Percentiles rank a stretch among this genome's conserved stretches.
Conservation (phyloP, 2,797 vertebrate genomes). For the Acanthurus lineatus region DNA sequence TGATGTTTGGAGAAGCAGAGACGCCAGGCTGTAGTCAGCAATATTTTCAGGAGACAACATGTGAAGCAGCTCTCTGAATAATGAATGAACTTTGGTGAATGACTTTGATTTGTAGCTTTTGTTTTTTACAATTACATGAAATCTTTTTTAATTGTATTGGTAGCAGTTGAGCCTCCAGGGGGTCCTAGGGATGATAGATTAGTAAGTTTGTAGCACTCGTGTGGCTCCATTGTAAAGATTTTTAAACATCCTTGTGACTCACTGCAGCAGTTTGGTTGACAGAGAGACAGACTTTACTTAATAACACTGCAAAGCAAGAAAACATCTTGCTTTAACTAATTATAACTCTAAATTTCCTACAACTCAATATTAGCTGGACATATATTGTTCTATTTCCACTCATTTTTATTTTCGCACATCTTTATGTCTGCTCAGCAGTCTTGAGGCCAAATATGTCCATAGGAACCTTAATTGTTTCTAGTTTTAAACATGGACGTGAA, state of each 20-base stretch:
- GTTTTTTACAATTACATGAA: constrained; percentile 40
- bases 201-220: not conserved
- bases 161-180: not conserved
- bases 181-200: not conserved
- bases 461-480: too few species aligned
- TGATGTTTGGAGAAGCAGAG: constrained; percentile 50
- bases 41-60: constrained; percentile 53
- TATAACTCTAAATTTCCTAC: too few species aligned
- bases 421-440: too few species aligned
- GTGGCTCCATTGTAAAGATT: not conserved
- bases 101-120: constrained; percentile 44
- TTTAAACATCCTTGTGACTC: not conserved
- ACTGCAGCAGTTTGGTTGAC: not conserved
- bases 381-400: too few species aligned
- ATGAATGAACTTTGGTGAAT: constrained; percentile 51
- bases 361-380: too few species aligned
- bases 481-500: too few species aligned
- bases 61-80: constrained; percentile 52
- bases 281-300: too few species aligned
- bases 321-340: too few species aligned
- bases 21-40: constrained; percentile 42
- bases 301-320: too few species aligned
- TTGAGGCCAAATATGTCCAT: too few species aligned
- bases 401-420: too few species aligned
- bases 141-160: not conserved